Conservation (phyloP, 2,888 invertebrate genomes). For the Dusona sp. region DNA sequence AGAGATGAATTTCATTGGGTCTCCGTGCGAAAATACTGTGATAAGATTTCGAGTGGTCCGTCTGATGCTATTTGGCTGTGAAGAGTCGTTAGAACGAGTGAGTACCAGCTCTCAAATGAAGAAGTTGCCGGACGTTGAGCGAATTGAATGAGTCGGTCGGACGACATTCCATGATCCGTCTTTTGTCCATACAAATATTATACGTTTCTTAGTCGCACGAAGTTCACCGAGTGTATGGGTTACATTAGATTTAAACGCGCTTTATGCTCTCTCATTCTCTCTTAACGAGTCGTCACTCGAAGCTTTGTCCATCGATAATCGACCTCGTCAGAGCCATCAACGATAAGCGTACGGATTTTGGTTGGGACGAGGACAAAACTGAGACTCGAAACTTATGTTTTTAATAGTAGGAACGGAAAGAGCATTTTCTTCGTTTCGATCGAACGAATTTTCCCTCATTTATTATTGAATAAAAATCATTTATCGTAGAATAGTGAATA, state of each 20-base stretch:
- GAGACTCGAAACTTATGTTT: slow-evolving; percentile 76
- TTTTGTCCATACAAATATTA: slow-evolving; percentile 84
- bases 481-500: background rate
- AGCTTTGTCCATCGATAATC: slow-evolving; percentile 81
- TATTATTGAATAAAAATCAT: background rate
- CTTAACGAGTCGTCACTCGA: slow-evolving; percentile 79
- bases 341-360: slow-evolving; percentile 77
- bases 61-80: slow-evolving; percentile 4
- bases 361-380: slow-evolving; percentile 75
- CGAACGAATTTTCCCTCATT: background rate
- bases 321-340: slow-evolving; percentile 74
- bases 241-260: slow-evolving; percentile 63
- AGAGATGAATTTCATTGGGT: background rate
- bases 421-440: slow-evolving; percentile 14
- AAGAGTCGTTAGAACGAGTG: slow-evolving; percentile 5
- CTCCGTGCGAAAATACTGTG: slow-evolving; percentile 17
- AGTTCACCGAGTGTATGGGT: slow-evolving; percentile 36
- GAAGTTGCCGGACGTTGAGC: slow-evolving; percentile 81
- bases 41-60: slow-evolving; percentile 11
- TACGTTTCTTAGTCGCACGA: slow-evolving; percentile 77
- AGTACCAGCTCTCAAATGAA: slow-evolving; percentile 65
- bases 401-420: background rate
- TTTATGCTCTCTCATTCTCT: slow-evolving; percentile 61
- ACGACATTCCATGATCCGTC: slow-evolving; percentile 83
- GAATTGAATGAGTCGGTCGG: slow-evolving; percentile 84